These are phyloP conservation scores for Megalops cyprinoides DNA, from an alignment of 2,797 vertebrate species.

Conservation along the genomic window DNA sequence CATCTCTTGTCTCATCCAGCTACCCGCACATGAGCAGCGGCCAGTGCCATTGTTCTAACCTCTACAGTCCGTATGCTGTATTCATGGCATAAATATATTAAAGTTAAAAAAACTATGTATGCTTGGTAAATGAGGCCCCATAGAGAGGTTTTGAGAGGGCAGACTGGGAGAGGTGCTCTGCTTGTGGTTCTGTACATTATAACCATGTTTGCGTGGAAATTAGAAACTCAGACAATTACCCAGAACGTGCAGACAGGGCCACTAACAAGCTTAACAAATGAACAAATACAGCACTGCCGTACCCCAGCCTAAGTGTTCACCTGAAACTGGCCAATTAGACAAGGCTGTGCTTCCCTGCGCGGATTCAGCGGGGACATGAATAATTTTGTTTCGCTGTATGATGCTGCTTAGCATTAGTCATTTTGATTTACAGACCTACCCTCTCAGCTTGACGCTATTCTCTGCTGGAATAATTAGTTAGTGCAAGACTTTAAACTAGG, in stretches of 20 bases:
- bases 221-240: not conserved
- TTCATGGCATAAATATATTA: no score
- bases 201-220: not conserved
- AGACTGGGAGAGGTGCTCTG: not conserved
- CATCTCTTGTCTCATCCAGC: no score
- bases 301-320: not conserved
- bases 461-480: not conserved
- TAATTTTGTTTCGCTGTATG: not conserved
- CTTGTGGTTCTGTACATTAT: not conserved
- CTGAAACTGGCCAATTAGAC: conserved; percentile 1
- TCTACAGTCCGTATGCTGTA: no score
- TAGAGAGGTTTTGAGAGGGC: not conserved
- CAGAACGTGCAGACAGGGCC: not conserved
- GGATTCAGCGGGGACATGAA: not conserved
- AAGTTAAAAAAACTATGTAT: no score
- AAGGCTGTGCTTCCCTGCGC: not conserved
- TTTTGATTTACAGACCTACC: not conserved
- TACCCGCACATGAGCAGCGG: no score
- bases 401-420: not conserved
- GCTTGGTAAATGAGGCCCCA: no score
- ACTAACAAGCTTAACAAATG: not conserved
- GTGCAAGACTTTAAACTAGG: not conserved
- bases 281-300: not conserved
- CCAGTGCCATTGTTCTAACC: no score
- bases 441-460: not conserved